Evolutionary conservation across 2,888 invertebrate species (phyloP).

Genomic region (Habroteleia sp.): DNA sequence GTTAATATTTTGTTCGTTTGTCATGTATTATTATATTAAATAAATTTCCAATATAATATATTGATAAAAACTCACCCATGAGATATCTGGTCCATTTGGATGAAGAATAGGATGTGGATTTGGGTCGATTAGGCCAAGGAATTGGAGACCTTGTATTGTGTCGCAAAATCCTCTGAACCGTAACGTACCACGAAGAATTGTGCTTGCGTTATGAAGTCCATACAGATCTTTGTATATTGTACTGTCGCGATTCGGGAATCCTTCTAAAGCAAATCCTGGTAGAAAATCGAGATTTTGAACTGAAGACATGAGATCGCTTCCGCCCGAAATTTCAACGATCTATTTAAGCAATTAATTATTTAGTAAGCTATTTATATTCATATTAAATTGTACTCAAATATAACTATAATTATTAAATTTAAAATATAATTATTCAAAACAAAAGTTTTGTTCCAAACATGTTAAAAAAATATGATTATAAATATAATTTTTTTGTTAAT

Average conservation of each 20-base stretch:
- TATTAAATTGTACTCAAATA: no score
- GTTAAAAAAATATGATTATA: no score
- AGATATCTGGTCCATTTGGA: conserved; percentile 96
- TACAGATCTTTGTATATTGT: conserved; percentile 93
- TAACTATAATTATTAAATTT: no score
- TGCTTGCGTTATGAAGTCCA: conserved; percentile 92
- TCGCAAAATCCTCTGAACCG: conserved; percentile 95
- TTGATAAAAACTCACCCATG: conserved; percentile 86
- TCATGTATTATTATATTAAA: no score
- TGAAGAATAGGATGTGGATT: conserved; percentile 95
- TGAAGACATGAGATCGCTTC: conserved; percentile 93
- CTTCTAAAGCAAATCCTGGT: conserved; percentile 97
- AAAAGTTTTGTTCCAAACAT: no score
- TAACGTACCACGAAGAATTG: conserved; percentile 95
- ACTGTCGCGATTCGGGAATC: conserved; percentile 98
- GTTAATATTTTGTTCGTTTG: no score
- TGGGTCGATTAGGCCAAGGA: conserved; percentile 92
- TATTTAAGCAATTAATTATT: conserved; percentile 71
- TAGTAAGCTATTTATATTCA: no score
- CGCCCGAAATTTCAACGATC: conserved; percentile 93
- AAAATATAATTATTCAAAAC: not conserved
- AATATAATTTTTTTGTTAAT: no score
- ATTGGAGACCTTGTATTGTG: conserved; percentile 92
- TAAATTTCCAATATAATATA: no score
- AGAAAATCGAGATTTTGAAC: conserved; percentile 92